These are phyloP conservation scores for Rhinolophus sinicus DNA, from an alignment of 2,113 vertebrate species.

Conservation along the genomic window DNA sequence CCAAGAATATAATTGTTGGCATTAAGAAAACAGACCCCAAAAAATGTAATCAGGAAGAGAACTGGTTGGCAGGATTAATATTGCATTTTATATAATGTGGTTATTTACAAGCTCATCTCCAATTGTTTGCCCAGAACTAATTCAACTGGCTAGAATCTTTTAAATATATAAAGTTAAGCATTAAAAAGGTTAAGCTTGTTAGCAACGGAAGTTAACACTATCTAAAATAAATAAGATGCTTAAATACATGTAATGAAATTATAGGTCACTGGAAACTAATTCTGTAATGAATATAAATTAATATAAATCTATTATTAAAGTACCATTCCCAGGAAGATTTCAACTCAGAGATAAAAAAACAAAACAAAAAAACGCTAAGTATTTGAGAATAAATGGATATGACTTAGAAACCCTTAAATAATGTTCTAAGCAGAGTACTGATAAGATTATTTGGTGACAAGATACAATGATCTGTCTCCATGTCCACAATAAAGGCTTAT, in stretches of 20 bases:
- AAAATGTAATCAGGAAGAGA: not conserved
- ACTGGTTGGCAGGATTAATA: not conserved
- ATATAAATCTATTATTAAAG: conserved; percentile 56
- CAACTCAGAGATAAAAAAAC: not conserved
- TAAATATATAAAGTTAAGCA: not conserved
- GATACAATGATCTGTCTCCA: not conserved
- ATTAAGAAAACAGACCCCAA: not conserved
- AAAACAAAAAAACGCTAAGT: not conserved
- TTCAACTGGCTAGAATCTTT: not conserved
- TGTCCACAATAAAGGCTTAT: not conserved
- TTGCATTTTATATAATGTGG: not conserved
- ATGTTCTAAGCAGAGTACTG: not conserved
- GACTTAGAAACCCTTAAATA: conserved; percentile 14
- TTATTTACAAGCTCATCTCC: conserved; percentile 6
- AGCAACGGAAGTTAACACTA: not conserved
- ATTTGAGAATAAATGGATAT: conserved; percentile 17
- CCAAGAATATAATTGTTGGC: not conserved
- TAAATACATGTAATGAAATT: conserved; percentile 55
- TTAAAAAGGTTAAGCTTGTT: not conserved
- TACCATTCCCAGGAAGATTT: conserved; percentile 38
- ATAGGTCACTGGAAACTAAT: conserved; percentile 6
- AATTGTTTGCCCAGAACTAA: not conserved
- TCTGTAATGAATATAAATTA: conserved; percentile 58
- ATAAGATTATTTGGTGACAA: not conserved
- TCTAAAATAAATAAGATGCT: conserved; percentile 61